Evolutionary conservation across 2,888 invertebrate genomes (phyloP), one percentile per base, ranked within the genome.

Genomic region (Oegoconia quadripuncta): DNA sequence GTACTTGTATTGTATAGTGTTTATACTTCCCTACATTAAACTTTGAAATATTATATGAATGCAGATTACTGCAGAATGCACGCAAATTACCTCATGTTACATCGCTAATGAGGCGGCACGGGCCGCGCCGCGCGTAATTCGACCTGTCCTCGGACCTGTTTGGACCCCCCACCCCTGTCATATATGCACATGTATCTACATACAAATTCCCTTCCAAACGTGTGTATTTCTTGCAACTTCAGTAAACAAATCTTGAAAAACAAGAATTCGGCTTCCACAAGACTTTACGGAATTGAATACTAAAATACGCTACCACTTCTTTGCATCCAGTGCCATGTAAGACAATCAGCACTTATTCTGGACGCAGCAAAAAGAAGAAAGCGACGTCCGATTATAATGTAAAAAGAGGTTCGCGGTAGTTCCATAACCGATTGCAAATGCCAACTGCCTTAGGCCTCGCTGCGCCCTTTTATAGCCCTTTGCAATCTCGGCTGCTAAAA

Each of bases 361-460:
- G 59, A 59, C 47, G 49, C 32, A 37, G 61, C 59, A 74, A 79
- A 81, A 80, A 82, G 77, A 72, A 60, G 60, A 75, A 66, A 65
- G 66, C 67, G 73, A 74, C 77, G 67, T 71, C 74, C 77, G 84
- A 83, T 84, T 84, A 83, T 83, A 84, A 78, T 80, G 72, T 78
- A 84, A 84, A 87, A 87, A 84, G 78, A 80, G 76, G 74, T 80
- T 73, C 74, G 78, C 73, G 73, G 70, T 69, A 83, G 82, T 82
- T 80, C 84, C 84, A 84, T 84, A 86, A 86, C 79, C 74, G 84
- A 81, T 86, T 83, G 86, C 83, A 87, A 87, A 87, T 86, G 81
- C 81, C 79, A 73, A 79, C 70, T 67, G 84, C 86, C 84, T 47
- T 55, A 66, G 81, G 81, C 74, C 55, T 56, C 64, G 57, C 63